phyloP scores from a whole-genome alignment of 2,888 invertebrate genomes.

The Pterobdella sp. region DNA sequence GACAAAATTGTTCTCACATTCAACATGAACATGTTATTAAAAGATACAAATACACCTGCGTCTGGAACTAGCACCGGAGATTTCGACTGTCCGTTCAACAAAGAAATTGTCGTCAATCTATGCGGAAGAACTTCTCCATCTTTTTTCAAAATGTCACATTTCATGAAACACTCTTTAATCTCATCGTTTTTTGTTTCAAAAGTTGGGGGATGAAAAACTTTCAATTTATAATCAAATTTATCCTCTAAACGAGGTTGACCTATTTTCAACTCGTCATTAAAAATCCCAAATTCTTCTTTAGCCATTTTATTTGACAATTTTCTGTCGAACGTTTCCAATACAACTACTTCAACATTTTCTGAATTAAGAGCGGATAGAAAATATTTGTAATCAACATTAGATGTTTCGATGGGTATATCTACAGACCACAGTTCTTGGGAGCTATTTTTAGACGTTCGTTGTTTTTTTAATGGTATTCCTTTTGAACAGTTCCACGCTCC shows the following conservation, averaged over 20 bases:
- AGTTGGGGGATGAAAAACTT: conserved; percentile 8
- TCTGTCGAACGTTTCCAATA: conserved; percentile 11
- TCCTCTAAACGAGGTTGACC: conserved; percentile 16
- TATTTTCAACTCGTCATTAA: not conserved
- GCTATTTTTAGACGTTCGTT: not conserved
- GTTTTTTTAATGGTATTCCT: conserved; percentile 17
- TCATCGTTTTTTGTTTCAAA: not conserved
- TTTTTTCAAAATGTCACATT: conserved; percentile 21
- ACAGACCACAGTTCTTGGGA: conserved; percentile 7
- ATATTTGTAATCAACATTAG: conserved; percentile 17
- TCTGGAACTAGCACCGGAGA: not conserved
- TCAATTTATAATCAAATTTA: conserved; percentile 18
- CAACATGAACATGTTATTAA: not conserved
- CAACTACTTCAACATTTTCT: not conserved
- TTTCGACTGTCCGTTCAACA: conserved; percentile 6
- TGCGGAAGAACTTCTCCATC: not conserved
- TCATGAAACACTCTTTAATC: conserved; percentile 13
- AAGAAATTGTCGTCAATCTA: conserved; percentile 1
- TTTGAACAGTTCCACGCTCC: conserved; percentile 23
- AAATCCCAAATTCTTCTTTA: conserved; percentile 17
- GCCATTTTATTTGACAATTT: not conserved
- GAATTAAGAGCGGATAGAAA: conserved; percentile 2
- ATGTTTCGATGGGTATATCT: not conserved
- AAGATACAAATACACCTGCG: not conserved
- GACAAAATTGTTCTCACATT: conserved; percentile 4